Evolutionary conservation across 2,888 invertebrate genomes (phyloP).

Genomic region (Entomobrya proxima): DNA sequence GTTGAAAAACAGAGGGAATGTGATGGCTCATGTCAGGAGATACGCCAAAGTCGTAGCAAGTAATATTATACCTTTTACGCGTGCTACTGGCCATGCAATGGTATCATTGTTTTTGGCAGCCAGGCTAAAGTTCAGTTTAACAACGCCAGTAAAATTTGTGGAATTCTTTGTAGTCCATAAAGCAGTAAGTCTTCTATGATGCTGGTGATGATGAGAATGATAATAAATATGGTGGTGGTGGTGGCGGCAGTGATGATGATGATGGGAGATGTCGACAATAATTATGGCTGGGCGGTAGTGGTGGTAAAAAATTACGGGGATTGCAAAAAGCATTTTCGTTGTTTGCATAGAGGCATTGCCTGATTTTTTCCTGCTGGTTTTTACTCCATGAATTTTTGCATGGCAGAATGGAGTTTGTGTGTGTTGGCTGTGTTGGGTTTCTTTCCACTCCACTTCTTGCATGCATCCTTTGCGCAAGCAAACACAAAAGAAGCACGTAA

Average conservation of each 20-base stretch:
- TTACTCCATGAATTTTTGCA: background rate
- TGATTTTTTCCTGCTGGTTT: background rate
- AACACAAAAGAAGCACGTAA: background rate
- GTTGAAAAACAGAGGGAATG: background rate
- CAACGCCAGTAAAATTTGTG: constrained; percentile 1
- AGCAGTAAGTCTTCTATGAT: background rate
- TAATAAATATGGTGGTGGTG: background rate
- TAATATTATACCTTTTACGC: background rate
- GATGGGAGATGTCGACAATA: constrained; percentile 11
- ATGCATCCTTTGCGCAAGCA: background rate
- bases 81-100: background rate
- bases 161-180: constrained; percentile 2
- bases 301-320: constrained; percentile 20
- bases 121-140: background rate
- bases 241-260: background rate
- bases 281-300: constrained; percentile 23
- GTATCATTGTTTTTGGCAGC: background rate
- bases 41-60: background rate
- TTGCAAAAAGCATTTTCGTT: constrained; percentile 25
- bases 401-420: background rate
- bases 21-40: background rate
- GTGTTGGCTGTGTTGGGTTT: background rate
- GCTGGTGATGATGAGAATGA: background rate
- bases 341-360: background rate
- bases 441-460: background rate